Conservation (phyloP, 2,797 vertebrate species). For the Dryobates pubescens region DNA sequence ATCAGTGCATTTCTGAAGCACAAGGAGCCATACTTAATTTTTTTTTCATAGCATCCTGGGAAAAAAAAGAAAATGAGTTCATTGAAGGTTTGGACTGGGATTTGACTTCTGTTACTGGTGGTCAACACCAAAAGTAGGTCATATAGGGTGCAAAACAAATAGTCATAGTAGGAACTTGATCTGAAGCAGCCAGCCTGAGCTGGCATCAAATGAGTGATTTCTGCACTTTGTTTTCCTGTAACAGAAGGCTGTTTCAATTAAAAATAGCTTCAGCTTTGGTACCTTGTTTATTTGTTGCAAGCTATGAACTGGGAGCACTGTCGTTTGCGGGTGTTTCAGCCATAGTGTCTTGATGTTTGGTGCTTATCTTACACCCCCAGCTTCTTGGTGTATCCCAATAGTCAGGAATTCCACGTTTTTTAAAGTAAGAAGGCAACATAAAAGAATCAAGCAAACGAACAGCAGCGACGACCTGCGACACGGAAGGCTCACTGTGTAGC, state of each 20-base stretch:
- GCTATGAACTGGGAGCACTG: neutral
- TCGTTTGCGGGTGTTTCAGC: neutral
- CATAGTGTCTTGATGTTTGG: fast-evolving
- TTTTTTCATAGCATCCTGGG: neutral
- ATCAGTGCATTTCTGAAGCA: neutral
- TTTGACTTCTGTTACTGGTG: neutral
- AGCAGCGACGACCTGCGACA: fast-evolving
- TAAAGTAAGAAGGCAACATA: fast-evolving
- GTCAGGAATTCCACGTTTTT: neutral
- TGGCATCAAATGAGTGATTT: neutral
- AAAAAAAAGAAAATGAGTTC: too few species aligned
- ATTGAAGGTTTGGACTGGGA: neutral
- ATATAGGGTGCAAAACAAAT: neutral
- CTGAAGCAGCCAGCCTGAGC: neutral
- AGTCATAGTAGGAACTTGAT: neutral
- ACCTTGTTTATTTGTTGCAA: neutral
- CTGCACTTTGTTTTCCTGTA: neutral
- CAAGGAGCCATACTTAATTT: neutral
- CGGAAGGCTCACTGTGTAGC: neutral
- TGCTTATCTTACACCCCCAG: neutral
- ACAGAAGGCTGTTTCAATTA: neutral
- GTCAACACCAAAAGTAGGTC: neutral
- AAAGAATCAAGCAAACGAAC: fast-evolving
- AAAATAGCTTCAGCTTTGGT: neutral
- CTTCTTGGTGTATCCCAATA: fast-evolving